A percentile compares a stretch with the other conserved stretches of the same genome.
These are phyloP conservation scores for Nephila pilipes DNA, from an alignment of 1,140 invertebrate species.

Conservation along the genomic window DNA sequence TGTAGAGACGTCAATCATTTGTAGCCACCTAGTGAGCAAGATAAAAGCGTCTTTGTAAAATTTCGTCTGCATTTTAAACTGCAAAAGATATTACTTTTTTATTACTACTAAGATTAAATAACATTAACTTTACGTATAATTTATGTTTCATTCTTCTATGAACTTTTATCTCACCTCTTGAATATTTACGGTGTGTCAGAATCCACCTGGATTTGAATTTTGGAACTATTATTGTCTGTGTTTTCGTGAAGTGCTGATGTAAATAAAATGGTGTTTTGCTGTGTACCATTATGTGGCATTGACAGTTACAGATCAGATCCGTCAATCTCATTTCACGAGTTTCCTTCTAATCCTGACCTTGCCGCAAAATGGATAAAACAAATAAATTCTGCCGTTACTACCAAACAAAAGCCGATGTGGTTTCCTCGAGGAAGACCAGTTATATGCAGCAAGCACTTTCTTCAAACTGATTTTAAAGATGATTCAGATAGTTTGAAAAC, in stretches of 20 bases:
- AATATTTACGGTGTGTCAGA: no score
- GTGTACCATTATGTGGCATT: conserved; percentile 63
- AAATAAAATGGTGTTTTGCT: conserved; percentile 70
- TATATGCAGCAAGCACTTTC: conserved; percentile 71
- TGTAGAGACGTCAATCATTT: neutral
- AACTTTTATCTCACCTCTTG: no score
- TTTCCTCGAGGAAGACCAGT: conserved; percentile 44
- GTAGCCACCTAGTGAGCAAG: neutral
- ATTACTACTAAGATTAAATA: no score
- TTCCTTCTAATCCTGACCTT: conserved; percentile 70
- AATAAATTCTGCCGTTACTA: conserved; percentile 55
- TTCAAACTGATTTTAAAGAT: conserved; percentile 57
- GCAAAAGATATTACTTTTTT: no score
- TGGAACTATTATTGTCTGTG: conserved; percentile 11
- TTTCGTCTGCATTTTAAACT: no score
- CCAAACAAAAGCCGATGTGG: conserved; percentile 40
- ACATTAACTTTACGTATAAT: no score
- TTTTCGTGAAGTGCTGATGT: conserved; percentile 7
- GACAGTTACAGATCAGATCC: conserved; percentile 43
- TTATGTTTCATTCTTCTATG: no score
- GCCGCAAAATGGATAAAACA: conserved; percentile 71
- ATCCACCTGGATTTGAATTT: conserved; percentile 43
- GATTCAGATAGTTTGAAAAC: conserved; percentile 65
- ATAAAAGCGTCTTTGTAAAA: no score
- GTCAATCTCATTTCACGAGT: conserved; percentile 69